These are phyloP conservation scores for Lemur catta DNA, from an alignment of 2,797 vertebrate genomes.

Conservation along the genomic window DNA sequence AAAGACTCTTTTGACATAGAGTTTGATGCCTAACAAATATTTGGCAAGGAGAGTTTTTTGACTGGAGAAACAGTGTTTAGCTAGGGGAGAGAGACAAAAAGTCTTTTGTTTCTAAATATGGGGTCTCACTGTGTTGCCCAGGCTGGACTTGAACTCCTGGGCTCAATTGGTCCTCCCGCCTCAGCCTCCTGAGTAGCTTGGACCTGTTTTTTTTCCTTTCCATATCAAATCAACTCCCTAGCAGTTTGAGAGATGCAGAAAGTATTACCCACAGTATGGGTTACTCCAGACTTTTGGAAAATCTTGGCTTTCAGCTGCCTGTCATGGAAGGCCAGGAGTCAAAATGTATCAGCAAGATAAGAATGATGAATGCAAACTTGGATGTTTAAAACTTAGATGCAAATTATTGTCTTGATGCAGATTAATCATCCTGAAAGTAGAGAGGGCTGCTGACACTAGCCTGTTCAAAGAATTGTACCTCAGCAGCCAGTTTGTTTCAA, in stretches of 20 bases:
- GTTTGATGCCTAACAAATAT: background rate
- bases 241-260: background rate
- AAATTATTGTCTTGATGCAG: background rate
- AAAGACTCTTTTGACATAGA: background rate
- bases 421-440: background rate
- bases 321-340: background rate
- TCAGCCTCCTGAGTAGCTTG: background rate
- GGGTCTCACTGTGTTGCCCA: background rate
- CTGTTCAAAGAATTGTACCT: background rate
- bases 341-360: slow-evolving; percentile 16
- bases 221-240: background rate
- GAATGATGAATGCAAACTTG: background rate
- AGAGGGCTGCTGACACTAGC: background rate
- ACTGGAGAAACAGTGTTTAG: background rate
- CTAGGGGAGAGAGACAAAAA: background rate
- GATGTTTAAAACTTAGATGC: slow-evolving; percentile 34
- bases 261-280: background rate
- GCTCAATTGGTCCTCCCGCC: background rate
- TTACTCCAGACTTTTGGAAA: slow-evolving; percentile 19
- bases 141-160: background rate
- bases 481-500: background rate
- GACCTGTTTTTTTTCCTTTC: background rate
- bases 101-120: background rate
- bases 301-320: slow-evolving; percentile 27
- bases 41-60: background rate